Base-by-base conservation (phyloP, 1,140 invertebrate species). In the Sarcophaga peregrina region DNA sequence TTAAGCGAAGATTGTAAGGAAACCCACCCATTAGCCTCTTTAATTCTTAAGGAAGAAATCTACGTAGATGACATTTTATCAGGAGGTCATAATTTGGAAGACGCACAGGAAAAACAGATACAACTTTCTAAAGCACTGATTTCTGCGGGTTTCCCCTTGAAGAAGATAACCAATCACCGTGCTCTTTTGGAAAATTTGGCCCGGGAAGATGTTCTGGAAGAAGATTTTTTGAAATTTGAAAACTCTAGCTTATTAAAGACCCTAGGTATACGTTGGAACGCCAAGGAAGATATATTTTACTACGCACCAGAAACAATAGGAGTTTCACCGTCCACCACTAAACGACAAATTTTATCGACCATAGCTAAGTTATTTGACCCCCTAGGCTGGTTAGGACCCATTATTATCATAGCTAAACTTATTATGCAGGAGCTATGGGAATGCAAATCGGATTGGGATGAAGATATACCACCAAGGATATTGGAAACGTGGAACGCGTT, bases 1-100 rank as follows among this genome's bases (percentile, higher is more conserved):
- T 45, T 76, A 48, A 45, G 72, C 54, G 47, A 82, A 75, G 73
- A 76, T 62, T 45, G 45, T 15, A 13, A 75, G 37, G 3, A 25
- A 11, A 15, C 7, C 7, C 17, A 76, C 46, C 72, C 47, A 1
- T 54, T 7, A 5, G 50, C 82, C 10, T 52, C 73, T 52, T 15
- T 9, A 8, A 52, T 82, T 5, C 11, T 82, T 6, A 45, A 17
- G 15, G 37, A 54, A 3, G 47, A 52, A 5, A 75, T 46, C 3
- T 82, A 82, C 37, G 73, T 82, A 8, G 82, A 82, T 52, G 82
- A 82, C 52, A 47, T 76, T 20, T 20, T 82, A 25, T 52, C 74
- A 37, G 82, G 82, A 11, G 48, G 45, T 1, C 62, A 74, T 54
- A 73, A n/a, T 17, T 3, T 73, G 5, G 46, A n/a, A n/a, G n/a